A percentile compares a stretch with the other conserved stretches of the same genome.
Evolutionary conservation across 1,140 invertebrate genomes (phyloP).

Genomic region (Hylyphantes graminicola): DNA sequence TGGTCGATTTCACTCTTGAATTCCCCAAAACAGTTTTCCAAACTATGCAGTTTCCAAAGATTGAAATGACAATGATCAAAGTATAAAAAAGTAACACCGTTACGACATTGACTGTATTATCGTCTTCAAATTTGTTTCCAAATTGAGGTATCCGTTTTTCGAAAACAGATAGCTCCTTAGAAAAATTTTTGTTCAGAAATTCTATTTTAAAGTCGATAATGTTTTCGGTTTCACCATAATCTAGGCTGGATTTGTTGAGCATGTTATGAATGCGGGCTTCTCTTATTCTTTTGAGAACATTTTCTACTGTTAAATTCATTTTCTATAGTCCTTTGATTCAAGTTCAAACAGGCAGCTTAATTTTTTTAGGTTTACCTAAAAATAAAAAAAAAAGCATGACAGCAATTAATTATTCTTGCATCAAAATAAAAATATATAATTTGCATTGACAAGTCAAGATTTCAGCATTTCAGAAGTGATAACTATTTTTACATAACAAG

Average conservation of each 20-base stretch:
- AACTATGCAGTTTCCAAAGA: slow-evolving; percentile 43
- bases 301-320: neutral
- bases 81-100: slow-evolving; percentile 14
- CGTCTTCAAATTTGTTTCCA: neutral
- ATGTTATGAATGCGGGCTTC: neutral
- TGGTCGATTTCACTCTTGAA: slow-evolving; percentile 6
- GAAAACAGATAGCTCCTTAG: neutral
- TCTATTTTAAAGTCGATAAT: neutral
- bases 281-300: neutral
- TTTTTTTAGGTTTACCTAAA: no score
- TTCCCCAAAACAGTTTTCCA: slow-evolving; percentile 30
- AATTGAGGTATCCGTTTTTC: neutral
- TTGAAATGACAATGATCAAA: slow-evolving; percentile 22
- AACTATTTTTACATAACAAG: no score
- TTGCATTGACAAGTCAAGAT: no score
- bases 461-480: no score
- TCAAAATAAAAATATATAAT: no score
- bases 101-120: neutral
- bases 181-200: neutral
- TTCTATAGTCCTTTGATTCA: no score
- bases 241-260: neutral
- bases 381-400: no score
- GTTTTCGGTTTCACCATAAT: neutral
- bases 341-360: no score
- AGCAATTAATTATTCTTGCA: no score